phyloP scores from a whole-genome alignment of 1,140 invertebrate species.

The Formica exsecta region DNA sequence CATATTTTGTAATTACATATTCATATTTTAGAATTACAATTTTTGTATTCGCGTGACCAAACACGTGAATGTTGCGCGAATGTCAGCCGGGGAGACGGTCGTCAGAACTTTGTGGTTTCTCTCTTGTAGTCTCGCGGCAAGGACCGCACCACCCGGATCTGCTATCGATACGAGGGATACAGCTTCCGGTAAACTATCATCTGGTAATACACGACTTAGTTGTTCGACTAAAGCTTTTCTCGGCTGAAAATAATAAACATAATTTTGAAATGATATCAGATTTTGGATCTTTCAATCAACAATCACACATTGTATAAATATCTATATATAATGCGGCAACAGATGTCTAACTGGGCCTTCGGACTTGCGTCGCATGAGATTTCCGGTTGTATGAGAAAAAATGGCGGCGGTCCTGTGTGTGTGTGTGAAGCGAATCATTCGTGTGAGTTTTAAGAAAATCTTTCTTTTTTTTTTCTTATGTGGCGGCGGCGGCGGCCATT shows the following conservation, averaged over 20 bases:
- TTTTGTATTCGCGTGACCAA: slow-evolving; percentile 96
- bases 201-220: slow-evolving; percentile 91
- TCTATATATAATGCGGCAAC: not conserved
- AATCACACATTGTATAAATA: not conserved
- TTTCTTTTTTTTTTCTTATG: too few species aligned
- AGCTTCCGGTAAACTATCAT: slow-evolving; percentile 93
- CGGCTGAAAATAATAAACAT: slow-evolving; percentile 88
- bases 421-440: too few species aligned
- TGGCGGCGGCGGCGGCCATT: too few species aligned
- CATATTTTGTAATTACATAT: not conserved
- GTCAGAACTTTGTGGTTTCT: slow-evolving; percentile 91
- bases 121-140: slow-evolving; percentile 91
- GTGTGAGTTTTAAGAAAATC: too few species aligned
- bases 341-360: too few species aligned
- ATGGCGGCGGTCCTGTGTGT: too few species aligned
- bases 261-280: slow-evolving; percentile 29
- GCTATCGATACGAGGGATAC: slow-evolving; percentile 91
- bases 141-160: slow-evolving; percentile 89
- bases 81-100: slow-evolving; percentile 92
- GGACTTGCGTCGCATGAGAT: too few species aligned
- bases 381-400: too few species aligned
- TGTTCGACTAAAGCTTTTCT: slow-evolving; percentile 95
- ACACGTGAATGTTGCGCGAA: slow-evolving; percentile 93
- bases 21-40: slow-evolving; percentile 89
- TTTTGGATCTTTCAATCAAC: not conserved